phyloP scores from a whole-genome alignment of 1,140 invertebrate species.

The Doryteuthis pealeii region DNA sequence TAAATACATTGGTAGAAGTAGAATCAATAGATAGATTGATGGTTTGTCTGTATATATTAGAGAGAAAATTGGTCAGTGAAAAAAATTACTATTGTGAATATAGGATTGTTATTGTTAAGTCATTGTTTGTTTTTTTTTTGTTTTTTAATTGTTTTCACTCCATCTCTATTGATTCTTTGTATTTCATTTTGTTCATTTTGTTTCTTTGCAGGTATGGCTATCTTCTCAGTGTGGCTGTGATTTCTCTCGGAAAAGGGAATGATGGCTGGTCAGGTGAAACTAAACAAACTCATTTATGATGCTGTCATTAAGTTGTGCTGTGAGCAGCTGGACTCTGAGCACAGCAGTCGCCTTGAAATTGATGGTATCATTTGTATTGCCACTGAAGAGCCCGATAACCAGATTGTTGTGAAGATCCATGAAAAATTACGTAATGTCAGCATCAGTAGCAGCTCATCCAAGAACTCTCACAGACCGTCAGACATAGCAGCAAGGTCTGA shows the following conservation, averaged over 20 bases:
- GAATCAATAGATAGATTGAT: no score
- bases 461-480: background rate
- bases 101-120: no score
- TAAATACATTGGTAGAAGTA: no score
- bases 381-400: slow-evolving; percentile 8
- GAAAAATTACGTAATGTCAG: slow-evolving; percentile 5
- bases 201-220: background rate
- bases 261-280: slow-evolving; percentile 10
- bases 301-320: slow-evolving; percentile 10
- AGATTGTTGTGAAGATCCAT: slow-evolving; percentile 12
- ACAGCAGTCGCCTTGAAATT: slow-evolving; percentile 11
- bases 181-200: background rate
- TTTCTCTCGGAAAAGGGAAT: background rate
- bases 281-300: slow-evolving; percentile 12
- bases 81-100: no score
- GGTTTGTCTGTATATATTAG: no score
- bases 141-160: no score
- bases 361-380: slow-evolving; percentile 15
- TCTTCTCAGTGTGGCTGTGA: slow-evolving; percentile 3
- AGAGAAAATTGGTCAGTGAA: no score
- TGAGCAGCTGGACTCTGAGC: slow-evolving; percentile 10
- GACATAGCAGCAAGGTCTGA: background rate
- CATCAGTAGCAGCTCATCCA: background rate
- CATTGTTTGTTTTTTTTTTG: no score
- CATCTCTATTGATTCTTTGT: no score